These are phyloP conservation scores for Zaprionus inermis DNA, from an alignment of 1,140 invertebrate genomes.

Conservation along the genomic window DNA sequence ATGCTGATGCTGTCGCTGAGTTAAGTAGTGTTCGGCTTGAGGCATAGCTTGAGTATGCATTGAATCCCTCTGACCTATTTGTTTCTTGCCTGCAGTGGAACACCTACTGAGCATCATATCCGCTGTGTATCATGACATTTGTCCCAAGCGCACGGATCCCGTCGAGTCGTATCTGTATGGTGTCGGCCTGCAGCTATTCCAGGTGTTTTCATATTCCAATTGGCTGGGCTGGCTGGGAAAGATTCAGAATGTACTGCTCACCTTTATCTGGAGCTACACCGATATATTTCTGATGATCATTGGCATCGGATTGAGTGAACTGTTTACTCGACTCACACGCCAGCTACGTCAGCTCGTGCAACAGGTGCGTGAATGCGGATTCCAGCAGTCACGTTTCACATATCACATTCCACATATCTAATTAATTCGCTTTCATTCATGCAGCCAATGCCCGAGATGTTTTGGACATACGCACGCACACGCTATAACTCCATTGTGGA, in stretches of 20 bases:
- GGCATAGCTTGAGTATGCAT: no score
- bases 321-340: conserved; percentile 46
- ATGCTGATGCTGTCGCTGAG: conserved; percentile 64
- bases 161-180: conserved; percentile 65
- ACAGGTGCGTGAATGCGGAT: conserved; percentile 27
- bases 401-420: background rate
- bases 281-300: conserved; percentile 76
- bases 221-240: conserved; percentile 73
- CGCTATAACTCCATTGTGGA: conserved; percentile 71
- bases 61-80: background rate
- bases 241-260: conserved; percentile 65
- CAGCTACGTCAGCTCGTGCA: conserved; percentile 35
- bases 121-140: conserved; percentile 64
- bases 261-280: conserved; percentile 79
- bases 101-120: conserved; percentile 79
- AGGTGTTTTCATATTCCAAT: conserved; percentile 63
- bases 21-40: conserved; percentile 23
- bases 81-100: conserved; percentile 55
- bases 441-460: conserved; percentile 61
- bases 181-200: conserved; percentile 59
- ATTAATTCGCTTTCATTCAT: background rate
- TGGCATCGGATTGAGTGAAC: conserved; percentile 66
- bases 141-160: conserved; percentile 59
- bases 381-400: conserved; percentile 1
- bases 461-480: conserved; percentile 59